Evolutionary conservation across 2,888 invertebrate genomes (phyloP), one percentile per base, ranked within the genome.

Genomic region (Deilephila porcellus): DNA sequence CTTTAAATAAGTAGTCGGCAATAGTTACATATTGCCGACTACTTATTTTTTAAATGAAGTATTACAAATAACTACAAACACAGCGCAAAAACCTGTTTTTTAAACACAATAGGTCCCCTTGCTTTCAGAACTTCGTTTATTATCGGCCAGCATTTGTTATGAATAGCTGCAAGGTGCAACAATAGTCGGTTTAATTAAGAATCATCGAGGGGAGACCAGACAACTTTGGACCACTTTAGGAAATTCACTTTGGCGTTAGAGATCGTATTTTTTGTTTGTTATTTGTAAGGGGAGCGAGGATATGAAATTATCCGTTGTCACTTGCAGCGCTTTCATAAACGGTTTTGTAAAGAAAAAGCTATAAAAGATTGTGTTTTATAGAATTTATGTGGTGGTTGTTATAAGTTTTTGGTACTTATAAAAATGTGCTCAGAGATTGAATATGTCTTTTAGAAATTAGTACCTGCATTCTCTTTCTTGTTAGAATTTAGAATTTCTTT

Each of bases 131-230:
- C 70, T 74, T 74, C 34, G 74, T 37, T 34, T 86, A 88, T 90
- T 90, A 90, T 84, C 86, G 85, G 82, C 84, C 87, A 88, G 84
- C 90, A 88, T 85, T 89, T 87, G 89, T 90, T 91, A 91, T 90
- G 88, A 90, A 91, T 90, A 83, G 86, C 78, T 85, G 89, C 85
- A 86, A 90, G 88, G 87, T 91, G 90, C 91, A 92, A 93, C 91
- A 92, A 91, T 87, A 80, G 86, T 85, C 76, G 80, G 78, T 85
- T 89, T 90, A 89, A 91, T 92, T 91, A 90, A 91, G 89, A 88
- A 86, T 87, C 83, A 88, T 87, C 83, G 84, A 81, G 81, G 83
- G 83, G 82, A 81, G 78, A 77, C 67, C 52, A 75, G 82, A 37
- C 37, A 80, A 79, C 79, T 83, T 79, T 72, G 76, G 76, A 79